Base-by-base conservation (phyloP, 2,113 vertebrate genomes). In the Verasper variegatus region DNA sequence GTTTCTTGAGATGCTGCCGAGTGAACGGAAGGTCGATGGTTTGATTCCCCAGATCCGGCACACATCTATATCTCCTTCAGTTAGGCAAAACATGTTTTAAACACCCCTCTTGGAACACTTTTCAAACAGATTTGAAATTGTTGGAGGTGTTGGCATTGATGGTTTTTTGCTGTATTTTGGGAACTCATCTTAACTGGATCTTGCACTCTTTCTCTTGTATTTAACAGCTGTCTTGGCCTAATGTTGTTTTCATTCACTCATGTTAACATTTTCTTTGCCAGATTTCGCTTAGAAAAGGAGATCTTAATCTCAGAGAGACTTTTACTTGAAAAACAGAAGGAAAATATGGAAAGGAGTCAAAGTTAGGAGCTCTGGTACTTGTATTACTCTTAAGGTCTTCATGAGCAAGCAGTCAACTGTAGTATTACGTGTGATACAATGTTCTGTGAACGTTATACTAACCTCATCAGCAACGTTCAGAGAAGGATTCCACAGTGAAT, bases 1-100 rank as follows among this genome's bases (percentile, higher is more conserved):
- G 6, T 64, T 27, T 61, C 12, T 54, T 42, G 23, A 51, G 63
- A 68, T 56, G 24, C 40, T 47, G 47, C 51, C 47, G 7, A 31
- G 60, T 10, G n/a, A 62, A 68, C 1, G 12, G 14, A 54, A 57
- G 37, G 51, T n/a, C 5, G 20, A 9, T 27, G 51, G 63, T 71
- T 72, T 63, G 31, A 63, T 61, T 65, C 64, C 56, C 13, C 37
- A 8, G 35, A 68, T 64, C 10, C 54, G 21, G 37, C 35, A 40
- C 17, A 23, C 42, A 37, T 35, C n/a, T n/a, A 1, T 13, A 63
- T 37, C 35, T 51, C 21, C 49, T 6, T 54, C 31, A 64, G 35
- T 55, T 54, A 56, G 47, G 37, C 62, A 47, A 55, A 47, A 40
- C 58, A n/a, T 35, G 8, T 23, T 47, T 27, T 12, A 9, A 68